phyloP scores from a whole-genome alignment of 2,888 invertebrate genomes.

The Rhimphoctona megacephalus region DNA sequence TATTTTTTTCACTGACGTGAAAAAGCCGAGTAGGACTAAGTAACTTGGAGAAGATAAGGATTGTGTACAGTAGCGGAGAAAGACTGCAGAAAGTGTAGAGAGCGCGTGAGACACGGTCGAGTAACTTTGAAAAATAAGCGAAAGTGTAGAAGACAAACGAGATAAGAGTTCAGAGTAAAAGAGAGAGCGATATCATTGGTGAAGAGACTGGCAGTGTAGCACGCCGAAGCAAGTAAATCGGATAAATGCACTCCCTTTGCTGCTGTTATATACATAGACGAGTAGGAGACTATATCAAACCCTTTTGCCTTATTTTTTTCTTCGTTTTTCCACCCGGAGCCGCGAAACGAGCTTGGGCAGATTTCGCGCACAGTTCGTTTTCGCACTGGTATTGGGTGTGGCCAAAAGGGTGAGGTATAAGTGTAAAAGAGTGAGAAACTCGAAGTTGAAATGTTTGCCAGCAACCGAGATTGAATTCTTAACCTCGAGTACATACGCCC shows the following conservation, averaged over 20 bases:
- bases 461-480: constrained; percentile 79
- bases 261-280: constrained; percentile 32
- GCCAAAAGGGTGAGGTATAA: constrained; percentile 59
- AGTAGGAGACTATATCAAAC: constrained; percentile 32
- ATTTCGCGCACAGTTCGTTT: constrained; percentile 25
- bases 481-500: constrained; percentile 71
- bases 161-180: constrained; percentile 14
- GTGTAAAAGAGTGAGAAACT: constrained; percentile 58
- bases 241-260: constrained; percentile 72
- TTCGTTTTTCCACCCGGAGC: background rate
- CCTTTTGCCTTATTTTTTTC: constrained; percentile 41
- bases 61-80: constrained; percentile 7
- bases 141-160: constrained; percentile 42
- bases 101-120: constrained; percentile 52
- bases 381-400: constrained; percentile 37
- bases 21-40: constrained; percentile 42
- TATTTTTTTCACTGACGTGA: constrained; percentile 44
- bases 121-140: constrained; percentile 59
- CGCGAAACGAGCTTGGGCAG: constrained; percentile 21
- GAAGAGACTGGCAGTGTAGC: constrained; percentile 39
- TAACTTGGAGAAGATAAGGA: constrained; percentile 56
- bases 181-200: constrained; percentile 20
- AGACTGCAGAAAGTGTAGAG: constrained; percentile 21
- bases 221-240: constrained; percentile 69
- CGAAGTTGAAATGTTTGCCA: constrained; percentile 79